phyloP scores from a whole-genome alignment of 2,113 vertebrate genomes.

The Barbus barbus region DNA sequence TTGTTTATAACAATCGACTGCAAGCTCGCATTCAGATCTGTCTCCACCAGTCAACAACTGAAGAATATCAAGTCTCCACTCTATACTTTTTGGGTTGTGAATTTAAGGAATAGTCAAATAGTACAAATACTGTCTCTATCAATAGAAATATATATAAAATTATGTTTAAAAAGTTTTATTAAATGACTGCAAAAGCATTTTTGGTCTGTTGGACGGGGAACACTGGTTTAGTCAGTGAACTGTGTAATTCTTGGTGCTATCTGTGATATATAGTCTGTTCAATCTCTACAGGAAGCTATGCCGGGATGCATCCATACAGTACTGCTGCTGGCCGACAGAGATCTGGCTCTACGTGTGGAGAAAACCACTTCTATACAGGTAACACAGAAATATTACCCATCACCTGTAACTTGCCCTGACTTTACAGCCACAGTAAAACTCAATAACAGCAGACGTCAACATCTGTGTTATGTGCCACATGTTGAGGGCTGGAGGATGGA shows the following conservation, averaged over 20 bases:
- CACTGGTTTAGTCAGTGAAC: background rate
- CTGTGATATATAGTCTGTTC: background rate
- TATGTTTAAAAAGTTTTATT: background rate
- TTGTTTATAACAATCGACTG: background rate
- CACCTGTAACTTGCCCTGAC: background rate
- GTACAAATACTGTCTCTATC: background rate
- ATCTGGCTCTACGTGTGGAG: conserved; percentile 72
- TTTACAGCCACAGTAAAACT: background rate
- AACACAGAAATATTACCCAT: conserved; percentile 40
- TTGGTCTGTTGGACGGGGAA: background rate
- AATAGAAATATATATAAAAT: background rate
- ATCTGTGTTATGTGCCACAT: background rate
- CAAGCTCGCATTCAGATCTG: background rate
- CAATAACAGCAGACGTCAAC: background rate
- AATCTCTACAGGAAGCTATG: conserved; percentile 62
- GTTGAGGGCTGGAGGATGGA: background rate
- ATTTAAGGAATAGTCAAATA: background rate
- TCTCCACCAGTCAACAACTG: background rate
- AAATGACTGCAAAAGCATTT: background rate
- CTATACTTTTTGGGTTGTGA: background rate
- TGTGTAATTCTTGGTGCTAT: background rate
- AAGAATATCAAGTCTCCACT: background rate
- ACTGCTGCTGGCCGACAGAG: conserved; percentile 80
- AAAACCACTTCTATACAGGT: conserved; percentile 80
- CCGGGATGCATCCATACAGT: conserved; percentile 80